A percentile compares a stretch with the other conserved stretches of the same genome.
phyloP scores from a whole-genome alignment of 2,888 invertebrate species.

The Synergus itoensis region DNA sequence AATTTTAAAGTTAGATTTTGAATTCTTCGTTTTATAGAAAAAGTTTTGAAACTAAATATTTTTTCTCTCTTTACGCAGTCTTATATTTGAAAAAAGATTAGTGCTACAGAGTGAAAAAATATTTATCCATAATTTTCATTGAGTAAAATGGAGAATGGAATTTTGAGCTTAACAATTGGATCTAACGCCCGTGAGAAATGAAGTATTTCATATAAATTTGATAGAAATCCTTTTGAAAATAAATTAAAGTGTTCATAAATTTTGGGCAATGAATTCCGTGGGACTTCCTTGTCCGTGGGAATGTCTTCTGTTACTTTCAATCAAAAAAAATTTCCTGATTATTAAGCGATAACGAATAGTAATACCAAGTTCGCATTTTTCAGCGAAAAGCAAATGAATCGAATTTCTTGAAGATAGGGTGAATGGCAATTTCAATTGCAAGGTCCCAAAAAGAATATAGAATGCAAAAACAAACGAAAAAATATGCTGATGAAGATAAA shows the following conservation, averaged over 20 bases:
- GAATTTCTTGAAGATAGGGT: not conserved
- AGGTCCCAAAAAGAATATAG: not conserved
- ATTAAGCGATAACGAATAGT: not conserved
- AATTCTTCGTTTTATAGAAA: too few relatives aligned
- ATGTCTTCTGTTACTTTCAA: not conserved
- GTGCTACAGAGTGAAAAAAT: too few relatives aligned
- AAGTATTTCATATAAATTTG: not conserved
- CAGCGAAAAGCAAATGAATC: not conserved
- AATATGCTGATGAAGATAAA: too few relatives aligned
- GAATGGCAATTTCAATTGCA: not conserved
- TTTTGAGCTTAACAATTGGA: too few relatives aligned
- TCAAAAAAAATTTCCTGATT: not conserved
- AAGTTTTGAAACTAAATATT: too few relatives aligned
- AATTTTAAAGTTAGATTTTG: too few relatives aligned
- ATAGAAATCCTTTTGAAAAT: not conserved
- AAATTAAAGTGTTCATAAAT: not conserved
- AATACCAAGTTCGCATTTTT: not conserved
- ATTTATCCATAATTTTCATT: too few relatives aligned
- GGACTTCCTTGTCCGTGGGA: not conserved
- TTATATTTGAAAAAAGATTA: too few relatives aligned
- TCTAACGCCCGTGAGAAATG: too few relatives aligned
- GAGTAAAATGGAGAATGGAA: too few relatives aligned
- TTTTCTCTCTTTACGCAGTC: too few relatives aligned
- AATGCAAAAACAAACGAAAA: not conserved
- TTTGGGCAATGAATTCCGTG: not conserved